Conservation (phyloP, 1,140 invertebrate genomes). For the Diprion similis region DNA sequence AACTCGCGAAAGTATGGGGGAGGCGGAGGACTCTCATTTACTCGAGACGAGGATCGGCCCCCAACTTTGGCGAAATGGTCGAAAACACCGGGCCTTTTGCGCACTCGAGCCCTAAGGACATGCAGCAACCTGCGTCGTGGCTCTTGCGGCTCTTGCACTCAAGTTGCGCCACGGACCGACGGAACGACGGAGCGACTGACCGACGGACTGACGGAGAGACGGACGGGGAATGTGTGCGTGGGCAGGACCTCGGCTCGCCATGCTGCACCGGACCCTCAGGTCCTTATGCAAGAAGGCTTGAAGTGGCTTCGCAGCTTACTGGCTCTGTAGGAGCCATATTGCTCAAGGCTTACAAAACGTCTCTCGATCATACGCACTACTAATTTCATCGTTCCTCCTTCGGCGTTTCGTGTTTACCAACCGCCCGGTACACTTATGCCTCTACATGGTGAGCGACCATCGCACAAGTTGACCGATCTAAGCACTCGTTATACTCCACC, state of each 20-base stretch:
- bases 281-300: conserved; percentile 41
- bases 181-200: neutral
- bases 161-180: neutral
- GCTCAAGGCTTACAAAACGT: neutral
- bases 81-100: conserved; percentile 6
- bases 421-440: too few species aligned
- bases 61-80: neutral
- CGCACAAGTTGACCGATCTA: conserved; percentile 9
- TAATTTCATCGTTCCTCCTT: conserved; percentile 14
- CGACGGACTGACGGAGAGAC: conserved; percentile 4
- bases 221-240: conserved; percentile 39
- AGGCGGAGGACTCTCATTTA: too few species aligned
- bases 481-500: neutral
- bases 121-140: neutral
- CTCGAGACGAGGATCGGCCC: too few species aligned
- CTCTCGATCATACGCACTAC: neutral
- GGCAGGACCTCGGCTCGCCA: conserved; percentile 39
- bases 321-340: conserved; percentile 25
- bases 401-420: neutral
- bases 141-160: neutral
- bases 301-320: conserved; percentile 45
- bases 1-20: too few species aligned
- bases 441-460: neutral
- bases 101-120: neutral
- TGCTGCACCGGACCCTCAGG: conserved; percentile 17